Percentiles rank a stretch among this genome's conserved stretches.
phyloP scores from a whole-genome alignment of 2,888 invertebrate genomes.

The Steromphala cineraria region DNA sequence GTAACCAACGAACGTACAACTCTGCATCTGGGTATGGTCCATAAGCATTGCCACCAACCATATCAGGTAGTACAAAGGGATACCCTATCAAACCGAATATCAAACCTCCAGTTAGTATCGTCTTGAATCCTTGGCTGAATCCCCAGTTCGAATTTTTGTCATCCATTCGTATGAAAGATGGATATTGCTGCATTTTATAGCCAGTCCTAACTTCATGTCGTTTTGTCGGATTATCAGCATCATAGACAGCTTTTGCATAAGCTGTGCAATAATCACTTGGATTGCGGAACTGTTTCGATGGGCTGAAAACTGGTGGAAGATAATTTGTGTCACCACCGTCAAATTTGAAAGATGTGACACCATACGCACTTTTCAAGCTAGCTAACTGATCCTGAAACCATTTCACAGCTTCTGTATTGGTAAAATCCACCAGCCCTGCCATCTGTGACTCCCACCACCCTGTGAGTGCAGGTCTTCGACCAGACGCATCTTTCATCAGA shows the following conservation, averaged over 20 bases:
- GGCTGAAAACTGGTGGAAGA: constrained; percentile 56
- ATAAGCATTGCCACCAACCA: constrained; percentile 78
- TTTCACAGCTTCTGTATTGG: constrained; percentile 86
- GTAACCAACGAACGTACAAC: constrained; percentile 86
- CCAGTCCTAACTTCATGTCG: constrained; percentile 91
- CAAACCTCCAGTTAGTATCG: constrained; percentile 87
- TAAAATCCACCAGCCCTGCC: constrained; percentile 89
- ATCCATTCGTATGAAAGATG: constrained; percentile 85
- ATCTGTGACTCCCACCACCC: constrained; percentile 87
- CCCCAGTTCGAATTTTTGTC: constrained; percentile 93
- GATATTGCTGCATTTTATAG: constrained; percentile 86
- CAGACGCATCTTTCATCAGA: constrained; percentile 73
- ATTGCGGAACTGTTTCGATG: constrained; percentile 41
- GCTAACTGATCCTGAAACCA: constrained; percentile 85
- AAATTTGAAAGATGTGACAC: constrained; percentile 92
- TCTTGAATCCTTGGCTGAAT: constrained; percentile 82
- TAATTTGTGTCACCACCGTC: constrained; percentile 81
- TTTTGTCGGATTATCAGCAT: constrained; percentile 64
- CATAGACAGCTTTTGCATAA: constrained; percentile 57
- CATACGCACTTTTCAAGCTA: constrained; percentile 80
- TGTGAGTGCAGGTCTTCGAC: constrained; percentile 74
- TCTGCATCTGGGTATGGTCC: constrained; percentile 62
- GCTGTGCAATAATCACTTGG: constrained; percentile 58
- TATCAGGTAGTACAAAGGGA: constrained; percentile 92
- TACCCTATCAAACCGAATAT: constrained; percentile 79